phyloP scores from a whole-genome alignment of 2,113 vertebrate species.

The Amblyornis subalaris region DNA sequence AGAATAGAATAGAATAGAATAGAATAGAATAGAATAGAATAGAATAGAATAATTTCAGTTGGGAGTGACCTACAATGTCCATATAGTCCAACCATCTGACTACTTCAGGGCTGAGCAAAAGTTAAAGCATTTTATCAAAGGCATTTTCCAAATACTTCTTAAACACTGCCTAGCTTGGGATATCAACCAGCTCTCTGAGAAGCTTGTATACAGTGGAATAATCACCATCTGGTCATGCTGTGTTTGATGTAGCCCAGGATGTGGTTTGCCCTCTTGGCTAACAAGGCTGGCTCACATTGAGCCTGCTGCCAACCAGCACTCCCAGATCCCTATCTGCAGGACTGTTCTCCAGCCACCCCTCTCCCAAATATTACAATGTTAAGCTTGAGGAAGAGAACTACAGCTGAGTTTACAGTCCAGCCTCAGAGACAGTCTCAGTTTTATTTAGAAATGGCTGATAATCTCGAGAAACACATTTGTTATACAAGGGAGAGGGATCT shows the following conservation, averaged over 20 bases:
- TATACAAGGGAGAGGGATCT: not conserved
- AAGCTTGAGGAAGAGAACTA: not conserved
- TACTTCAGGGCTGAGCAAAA: not conserved
- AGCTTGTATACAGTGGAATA: not conserved
- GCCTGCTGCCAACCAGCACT: accelerated
- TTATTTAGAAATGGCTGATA: not conserved
- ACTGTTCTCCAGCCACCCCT: not conserved
- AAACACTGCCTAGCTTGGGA: not conserved
- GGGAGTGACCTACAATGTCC: accelerated
- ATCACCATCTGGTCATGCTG: not conserved
- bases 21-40: not conserved
- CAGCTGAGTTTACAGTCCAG: not conserved
- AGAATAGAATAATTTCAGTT: not conserved
- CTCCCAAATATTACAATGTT: not conserved
- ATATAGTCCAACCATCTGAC: not conserved
- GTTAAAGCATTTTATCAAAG: not conserved
- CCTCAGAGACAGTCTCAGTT: not conserved
- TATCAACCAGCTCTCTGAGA: accelerated
- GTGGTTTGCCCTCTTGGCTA: not conserved
- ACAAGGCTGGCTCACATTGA: accelerated
- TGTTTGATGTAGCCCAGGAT: not conserved
- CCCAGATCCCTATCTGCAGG: not conserved
- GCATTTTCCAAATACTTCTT: not conserved
- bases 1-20: not conserved
- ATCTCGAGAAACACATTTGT: not conserved